phyloP scores from a whole-genome alignment of 2,888 invertebrate species.

The Xanthorhoe spadicearia region DNA sequence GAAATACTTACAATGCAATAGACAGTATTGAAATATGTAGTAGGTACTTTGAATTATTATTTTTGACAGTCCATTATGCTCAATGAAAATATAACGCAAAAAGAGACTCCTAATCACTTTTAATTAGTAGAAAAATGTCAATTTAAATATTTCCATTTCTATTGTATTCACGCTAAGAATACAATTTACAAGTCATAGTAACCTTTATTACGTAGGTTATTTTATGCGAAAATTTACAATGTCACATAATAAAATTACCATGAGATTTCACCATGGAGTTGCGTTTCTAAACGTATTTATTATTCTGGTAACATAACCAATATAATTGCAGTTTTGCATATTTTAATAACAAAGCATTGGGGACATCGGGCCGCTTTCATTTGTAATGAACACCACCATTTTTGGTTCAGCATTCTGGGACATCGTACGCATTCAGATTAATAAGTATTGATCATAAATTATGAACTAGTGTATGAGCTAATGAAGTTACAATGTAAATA shows the following conservation, averaged over 20 bases:
- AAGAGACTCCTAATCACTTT: no score
- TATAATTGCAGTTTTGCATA: slow-evolving; percentile 44
- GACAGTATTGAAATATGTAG: no score
- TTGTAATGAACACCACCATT: slow-evolving; percentile 54
- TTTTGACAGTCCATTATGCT: no score
- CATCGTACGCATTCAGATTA: slow-evolving; percentile 45
- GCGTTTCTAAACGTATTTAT: slow-evolving; percentile 12
- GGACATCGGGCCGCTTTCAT: slow-evolving; percentile 59
- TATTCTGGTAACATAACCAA: slow-evolving; percentile 50
- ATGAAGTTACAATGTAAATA: background rate
- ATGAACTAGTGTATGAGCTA: background rate
- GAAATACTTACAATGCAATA: no score
- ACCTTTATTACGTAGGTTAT: no score
- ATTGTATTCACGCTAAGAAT: no score
- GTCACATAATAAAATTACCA: slow-evolving; percentile 1
- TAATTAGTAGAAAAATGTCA: no score
- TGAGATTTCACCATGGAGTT: slow-evolving; percentile 11
- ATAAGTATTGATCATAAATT: slow-evolving; percentile 13
- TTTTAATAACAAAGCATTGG: slow-evolving; percentile 57
- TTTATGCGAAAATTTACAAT: background rate
- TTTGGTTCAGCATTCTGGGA: slow-evolving; percentile 50
- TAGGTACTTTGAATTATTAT: no score
- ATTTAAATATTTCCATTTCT: no score
- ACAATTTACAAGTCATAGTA: no score
- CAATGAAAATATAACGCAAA: no score